Evolutionary conservation across 1,140 invertebrate genomes (phyloP).

Genomic region (Brachionus sp.): DNA sequence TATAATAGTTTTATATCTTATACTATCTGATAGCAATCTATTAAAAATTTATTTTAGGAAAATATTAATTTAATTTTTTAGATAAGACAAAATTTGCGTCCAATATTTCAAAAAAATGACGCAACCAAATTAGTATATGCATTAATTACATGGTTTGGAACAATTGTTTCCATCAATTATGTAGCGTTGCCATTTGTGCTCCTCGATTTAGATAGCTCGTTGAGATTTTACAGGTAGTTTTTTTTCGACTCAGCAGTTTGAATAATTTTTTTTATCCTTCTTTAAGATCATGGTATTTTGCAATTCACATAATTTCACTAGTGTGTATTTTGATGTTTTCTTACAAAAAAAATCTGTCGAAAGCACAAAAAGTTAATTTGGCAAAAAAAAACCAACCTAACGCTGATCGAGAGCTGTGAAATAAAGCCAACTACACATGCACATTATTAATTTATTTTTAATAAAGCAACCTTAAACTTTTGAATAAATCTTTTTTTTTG

Average conservation of each 20-base stretch:
- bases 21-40: neutral
- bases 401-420: neutral
- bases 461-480: neutral
- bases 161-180: neutral
- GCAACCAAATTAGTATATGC: constrained; percentile 4
- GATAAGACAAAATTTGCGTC: constrained; percentile 30
- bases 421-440: neutral
- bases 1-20: neutral
- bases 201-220: neutral
- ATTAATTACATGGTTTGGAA: constrained; percentile 29
- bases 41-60: neutral
- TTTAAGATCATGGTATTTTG: constrained; percentile 4
- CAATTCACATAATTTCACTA: neutral
- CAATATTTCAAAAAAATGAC: constrained; percentile 27
- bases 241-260: neutral
- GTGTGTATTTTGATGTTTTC: neutral
- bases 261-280: neutral
- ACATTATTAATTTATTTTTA: neutral
- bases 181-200: constrained; percentile 18
- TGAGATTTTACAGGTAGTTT: constrained; percentile 18
- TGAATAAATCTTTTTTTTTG: neutral
- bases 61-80: neutral
- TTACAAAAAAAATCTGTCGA: neutral
- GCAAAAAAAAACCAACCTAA: constrained; percentile 1
- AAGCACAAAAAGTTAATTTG: constrained; percentile 7